Conservation (phyloP, 2,888 invertebrate species). For the Caenorhabditis auriculariae region DNA sequence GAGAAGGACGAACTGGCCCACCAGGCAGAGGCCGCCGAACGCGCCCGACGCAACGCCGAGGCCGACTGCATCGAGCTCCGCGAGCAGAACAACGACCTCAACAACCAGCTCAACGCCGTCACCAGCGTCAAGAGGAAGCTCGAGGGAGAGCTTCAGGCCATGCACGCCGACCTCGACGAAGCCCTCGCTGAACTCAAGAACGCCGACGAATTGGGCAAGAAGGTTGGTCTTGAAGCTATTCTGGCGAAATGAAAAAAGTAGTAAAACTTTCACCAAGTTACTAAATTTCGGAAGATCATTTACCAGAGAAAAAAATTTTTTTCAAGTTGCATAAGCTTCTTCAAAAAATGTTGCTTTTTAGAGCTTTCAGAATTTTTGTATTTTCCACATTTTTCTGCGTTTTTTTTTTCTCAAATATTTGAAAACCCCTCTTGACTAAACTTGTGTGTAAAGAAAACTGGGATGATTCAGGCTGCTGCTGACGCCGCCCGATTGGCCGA, state of each 20-base stretch:
- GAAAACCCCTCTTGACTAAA: too few species aligned
- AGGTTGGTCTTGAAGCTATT: conserved; percentile 70
- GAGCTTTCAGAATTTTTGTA: too few species aligned
- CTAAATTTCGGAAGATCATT: too few species aligned
- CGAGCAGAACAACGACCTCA: conserved; percentile 94
- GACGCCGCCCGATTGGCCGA: conserved; percentile 98
- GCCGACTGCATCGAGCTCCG: conserved; percentile 95
- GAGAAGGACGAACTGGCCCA: conserved; percentile 91
- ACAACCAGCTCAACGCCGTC: conserved; percentile 85
- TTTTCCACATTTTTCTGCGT: too few species aligned
- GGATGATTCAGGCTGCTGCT: conserved; percentile 69
- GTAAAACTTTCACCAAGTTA: too few species aligned
- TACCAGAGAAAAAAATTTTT: too few species aligned
- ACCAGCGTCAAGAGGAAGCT: conserved; percentile 95
- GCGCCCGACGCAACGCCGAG: conserved; percentile 96
- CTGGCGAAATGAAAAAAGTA: not conserved
- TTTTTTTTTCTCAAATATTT: too few species aligned
- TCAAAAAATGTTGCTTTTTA: too few species aligned
- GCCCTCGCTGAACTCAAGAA: conserved; percentile 96
- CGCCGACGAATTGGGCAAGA: conserved; percentile 98
- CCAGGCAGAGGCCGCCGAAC: conserved; percentile 75
- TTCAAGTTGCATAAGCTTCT: too few species aligned
- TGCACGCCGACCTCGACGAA: conserved; percentile 97
- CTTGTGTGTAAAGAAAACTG: too few species aligned
- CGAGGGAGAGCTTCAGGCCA: conserved; percentile 91